These are phyloP conservation scores for Scaptomyza caliginosa DNA, from an alignment of 2,888 invertebrate species.

Conservation along the genomic window DNA sequence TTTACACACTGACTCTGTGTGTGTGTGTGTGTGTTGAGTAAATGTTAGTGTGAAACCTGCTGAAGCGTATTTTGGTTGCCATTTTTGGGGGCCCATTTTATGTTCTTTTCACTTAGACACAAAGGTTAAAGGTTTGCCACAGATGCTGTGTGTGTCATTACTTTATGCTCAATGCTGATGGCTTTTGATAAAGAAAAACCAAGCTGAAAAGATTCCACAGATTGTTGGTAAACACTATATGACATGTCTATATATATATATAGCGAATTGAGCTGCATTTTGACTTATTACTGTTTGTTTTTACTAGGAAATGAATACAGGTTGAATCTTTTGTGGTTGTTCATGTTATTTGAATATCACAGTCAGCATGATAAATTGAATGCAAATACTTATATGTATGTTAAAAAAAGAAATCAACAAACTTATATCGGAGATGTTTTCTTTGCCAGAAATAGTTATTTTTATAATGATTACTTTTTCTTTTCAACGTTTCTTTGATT, in stretches of 20 bases:
- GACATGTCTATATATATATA: background rate
- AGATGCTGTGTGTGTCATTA: conserved; percentile 25
- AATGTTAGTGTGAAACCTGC: conserved; percentile 50
- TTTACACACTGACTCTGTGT: conserved; percentile 40
- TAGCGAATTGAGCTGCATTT: conserved; percentile 4
- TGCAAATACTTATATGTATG: background rate
- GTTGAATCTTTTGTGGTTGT: background rate
- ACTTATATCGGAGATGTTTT: background rate
- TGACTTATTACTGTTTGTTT: conserved; percentile 5
- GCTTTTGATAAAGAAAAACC: conserved; percentile 13
- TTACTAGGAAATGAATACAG: background rate
- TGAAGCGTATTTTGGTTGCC: conserved; percentile 52
- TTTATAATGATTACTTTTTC: no score
- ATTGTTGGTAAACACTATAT: conserved; percentile 13
- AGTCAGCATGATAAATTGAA: background rate
- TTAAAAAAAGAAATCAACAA: background rate
- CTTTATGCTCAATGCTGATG: conserved; percentile 7
- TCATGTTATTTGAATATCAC: background rate
- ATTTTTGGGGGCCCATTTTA: conserved; percentile 49
- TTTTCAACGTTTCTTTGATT: no score
- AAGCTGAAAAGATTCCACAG: background rate
- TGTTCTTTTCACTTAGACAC: conserved; percentile 13
- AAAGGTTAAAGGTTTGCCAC: conserved; percentile 63
- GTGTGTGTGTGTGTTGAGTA: conserved; percentile 8
- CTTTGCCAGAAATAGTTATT: background rate